These are phyloP conservation scores for Hemibagrus wyckioides DNA, from an alignment of 2,113 vertebrate species.

Conservation along the genomic window DNA sequence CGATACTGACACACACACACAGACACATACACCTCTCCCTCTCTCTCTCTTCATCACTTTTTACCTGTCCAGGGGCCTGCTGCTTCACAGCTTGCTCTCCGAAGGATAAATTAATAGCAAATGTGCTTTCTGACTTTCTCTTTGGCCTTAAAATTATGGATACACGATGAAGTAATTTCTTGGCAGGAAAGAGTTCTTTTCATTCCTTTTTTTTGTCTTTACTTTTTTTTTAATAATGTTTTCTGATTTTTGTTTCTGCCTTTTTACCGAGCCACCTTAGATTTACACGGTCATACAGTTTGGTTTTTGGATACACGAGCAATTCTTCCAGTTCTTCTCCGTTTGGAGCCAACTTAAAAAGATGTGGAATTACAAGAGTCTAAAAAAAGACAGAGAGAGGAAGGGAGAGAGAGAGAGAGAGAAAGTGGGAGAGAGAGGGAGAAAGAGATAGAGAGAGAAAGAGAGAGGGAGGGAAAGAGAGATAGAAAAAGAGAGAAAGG, in stretches of 20 bases:
- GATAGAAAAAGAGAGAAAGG: too few species aligned
- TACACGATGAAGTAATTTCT: constrained; percentile 51
- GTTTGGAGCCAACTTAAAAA: neutral
- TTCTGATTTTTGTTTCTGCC: constrained; percentile 29
- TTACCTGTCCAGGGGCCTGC: constrained; percentile 50
- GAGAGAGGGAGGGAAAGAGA: too few species aligned
- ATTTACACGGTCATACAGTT: neutral
- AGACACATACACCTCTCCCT: constrained; percentile 6
- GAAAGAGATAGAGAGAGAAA: neutral
- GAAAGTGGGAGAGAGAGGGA: neutral
- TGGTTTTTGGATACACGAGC: neutral
- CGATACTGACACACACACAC: neutral
- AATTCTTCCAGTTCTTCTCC: neutral
- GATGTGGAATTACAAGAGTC: neutral
- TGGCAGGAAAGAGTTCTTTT: constrained; percentile 47
- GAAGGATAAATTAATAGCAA: constrained; percentile 55
- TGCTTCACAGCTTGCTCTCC: constrained; percentile 53
- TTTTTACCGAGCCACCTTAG: neutral
- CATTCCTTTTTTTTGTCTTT: constrained; percentile 6
- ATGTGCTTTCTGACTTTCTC: constrained; percentile 55
- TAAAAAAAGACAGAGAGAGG: neutral
- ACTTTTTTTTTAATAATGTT: constrained; percentile 18
- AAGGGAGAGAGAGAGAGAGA: neutral
- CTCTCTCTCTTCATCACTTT: constrained; percentile 41
- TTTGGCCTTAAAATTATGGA: constrained; percentile 53